Percentiles rank a stretch among this genome's conserved stretches.
Conservation (phyloP, 2,113 vertebrate genomes). For the Ammospiza caudacuta region DNA sequence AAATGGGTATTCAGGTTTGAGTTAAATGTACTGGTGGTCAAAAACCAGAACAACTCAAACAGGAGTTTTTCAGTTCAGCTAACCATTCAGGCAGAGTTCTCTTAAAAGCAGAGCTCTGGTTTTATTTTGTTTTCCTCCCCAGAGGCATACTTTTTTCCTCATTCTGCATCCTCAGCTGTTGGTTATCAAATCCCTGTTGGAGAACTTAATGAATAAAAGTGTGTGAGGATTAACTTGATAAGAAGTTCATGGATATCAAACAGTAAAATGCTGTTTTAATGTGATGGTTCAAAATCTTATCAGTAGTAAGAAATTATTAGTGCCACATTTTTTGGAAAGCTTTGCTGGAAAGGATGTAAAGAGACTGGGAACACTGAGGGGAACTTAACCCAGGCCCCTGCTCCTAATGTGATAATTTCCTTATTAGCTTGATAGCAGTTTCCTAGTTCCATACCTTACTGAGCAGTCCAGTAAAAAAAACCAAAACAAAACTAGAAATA, state of each 20-base stretch:
- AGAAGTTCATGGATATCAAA: constrained; percentile 46
- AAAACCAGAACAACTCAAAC: neutral
- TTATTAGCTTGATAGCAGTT: constrained; percentile 58
- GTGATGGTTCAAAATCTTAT: constrained; percentile 54
- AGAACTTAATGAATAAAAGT: constrained; percentile 53
- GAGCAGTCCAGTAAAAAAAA: neutral
- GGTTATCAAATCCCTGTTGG: constrained; percentile 32
- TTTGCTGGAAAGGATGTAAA: constrained; percentile 63
- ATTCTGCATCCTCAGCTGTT: constrained; percentile 4
- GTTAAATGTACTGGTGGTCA: neutral
- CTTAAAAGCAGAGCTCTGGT: neutral
- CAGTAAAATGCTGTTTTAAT: constrained; percentile 34
- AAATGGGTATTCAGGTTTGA: neutral
- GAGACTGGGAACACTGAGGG: constrained; percentile 13
- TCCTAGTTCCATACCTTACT: constrained; percentile 43
- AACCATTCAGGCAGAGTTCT: neutral
- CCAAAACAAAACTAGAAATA: neutral
- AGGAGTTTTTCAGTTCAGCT: neutral
- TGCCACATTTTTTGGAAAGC: constrained; percentile 47
- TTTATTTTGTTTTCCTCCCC: neutral
- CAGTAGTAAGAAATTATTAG: constrained; percentile 54
- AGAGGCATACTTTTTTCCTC: neutral
- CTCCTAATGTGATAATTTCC: constrained; percentile 65
- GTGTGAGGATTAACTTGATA: constrained; percentile 55
- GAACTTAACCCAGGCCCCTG: constrained; percentile 42